Percentiles rank a stretch among this genome's conserved stretches.
These are phyloP conservation scores for Lasioglossum marginatum DNA, from an alignment of 2,888 invertebrate genomes.

Conservation along the genomic window DNA sequence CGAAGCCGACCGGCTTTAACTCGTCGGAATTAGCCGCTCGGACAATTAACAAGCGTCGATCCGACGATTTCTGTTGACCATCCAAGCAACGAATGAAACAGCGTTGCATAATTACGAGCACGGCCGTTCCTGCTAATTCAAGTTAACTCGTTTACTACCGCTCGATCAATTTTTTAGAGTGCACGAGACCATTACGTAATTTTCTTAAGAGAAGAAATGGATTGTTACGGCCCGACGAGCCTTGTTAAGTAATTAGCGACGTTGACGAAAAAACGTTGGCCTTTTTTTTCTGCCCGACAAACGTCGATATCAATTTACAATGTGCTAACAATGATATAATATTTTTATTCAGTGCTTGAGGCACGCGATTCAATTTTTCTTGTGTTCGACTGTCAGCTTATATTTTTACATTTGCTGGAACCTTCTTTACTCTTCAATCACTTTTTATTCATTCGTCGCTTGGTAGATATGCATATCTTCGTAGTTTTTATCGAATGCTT, in stretches of 20 bases:
- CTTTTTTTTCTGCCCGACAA: not conserved
- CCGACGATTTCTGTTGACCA: slow-evolving; percentile 15
- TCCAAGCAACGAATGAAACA: not conserved
- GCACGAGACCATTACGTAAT: slow-evolving; percentile 14
- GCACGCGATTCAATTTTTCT: not conserved
- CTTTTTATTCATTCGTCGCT: not conserved
- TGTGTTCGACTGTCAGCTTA: not conserved
- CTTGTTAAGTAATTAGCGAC: not conserved
- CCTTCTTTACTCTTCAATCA: not conserved
- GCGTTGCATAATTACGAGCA: slow-evolving; percentile 7
- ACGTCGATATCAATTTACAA: not conserved
- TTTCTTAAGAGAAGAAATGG: not conserved
- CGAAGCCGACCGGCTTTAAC: slow-evolving; percentile 22
- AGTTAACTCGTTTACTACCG: not conserved
- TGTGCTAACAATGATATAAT: not conserved
- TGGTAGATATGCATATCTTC: not conserved
- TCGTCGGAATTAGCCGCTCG: slow-evolving; percentile 28
- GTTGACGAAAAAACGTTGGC: not conserved
- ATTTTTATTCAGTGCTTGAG: not conserved
- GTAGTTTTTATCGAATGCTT: not conserved
- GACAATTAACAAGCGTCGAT: slow-evolving; percentile 46
- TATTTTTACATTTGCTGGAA: not conserved
- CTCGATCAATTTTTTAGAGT: not conserved
- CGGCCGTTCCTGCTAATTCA: slow-evolving; percentile 11
- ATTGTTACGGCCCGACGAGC: not conserved